Conservation (phyloP, 2,113 vertebrate genomes). For the Tupaia tana region DNA sequence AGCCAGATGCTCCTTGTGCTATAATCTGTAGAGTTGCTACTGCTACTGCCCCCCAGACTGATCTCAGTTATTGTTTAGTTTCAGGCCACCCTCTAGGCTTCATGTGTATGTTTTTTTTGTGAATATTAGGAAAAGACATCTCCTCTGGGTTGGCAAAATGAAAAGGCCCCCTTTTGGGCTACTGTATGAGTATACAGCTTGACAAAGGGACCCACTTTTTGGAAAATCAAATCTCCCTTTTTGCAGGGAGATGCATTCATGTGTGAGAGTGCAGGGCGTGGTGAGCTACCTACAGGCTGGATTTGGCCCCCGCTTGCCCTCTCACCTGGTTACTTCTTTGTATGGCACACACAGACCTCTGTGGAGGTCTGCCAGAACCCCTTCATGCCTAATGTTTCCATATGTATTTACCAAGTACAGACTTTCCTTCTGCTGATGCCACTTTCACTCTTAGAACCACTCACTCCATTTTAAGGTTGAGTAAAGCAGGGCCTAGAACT, state of each 20-base stretch:
- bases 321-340: background rate
- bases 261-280: too few species aligned
- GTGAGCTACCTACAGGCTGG: background rate
- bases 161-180: background rate
- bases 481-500: background rate
- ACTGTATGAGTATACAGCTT: background rate
- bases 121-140: background rate
- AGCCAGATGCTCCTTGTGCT: background rate
- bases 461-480: background rate
- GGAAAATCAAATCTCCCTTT: background rate
- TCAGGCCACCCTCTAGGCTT: background rate
- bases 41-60: too few species aligned
- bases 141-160: background rate
- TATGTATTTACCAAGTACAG: background rate
- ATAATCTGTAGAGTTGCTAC: background rate
- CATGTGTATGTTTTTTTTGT: background rate
- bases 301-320: background rate
- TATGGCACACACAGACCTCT: background rate
- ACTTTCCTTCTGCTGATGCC: background rate
- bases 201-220: background rate
- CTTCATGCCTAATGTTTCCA: too few species aligned
- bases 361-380: background rate
- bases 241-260: background rate
- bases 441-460: background rate
- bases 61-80: background rate